Conservation (phyloP, 1,140 invertebrate species). For the Drosophila parabipectinata region DNA sequence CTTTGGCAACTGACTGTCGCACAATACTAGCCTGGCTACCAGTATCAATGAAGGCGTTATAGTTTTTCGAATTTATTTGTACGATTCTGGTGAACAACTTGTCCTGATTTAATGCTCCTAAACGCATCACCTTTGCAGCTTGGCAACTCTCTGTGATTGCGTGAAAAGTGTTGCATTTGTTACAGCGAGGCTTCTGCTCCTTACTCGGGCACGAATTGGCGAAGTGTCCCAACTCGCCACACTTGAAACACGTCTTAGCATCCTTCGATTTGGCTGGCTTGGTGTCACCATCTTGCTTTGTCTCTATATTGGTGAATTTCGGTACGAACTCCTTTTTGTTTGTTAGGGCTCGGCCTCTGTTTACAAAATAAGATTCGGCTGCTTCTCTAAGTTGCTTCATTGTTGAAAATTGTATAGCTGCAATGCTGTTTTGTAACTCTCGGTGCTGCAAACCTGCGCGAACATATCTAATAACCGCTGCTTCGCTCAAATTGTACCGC, state of each 20-base stretch:
- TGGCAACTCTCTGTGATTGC: not conserved
- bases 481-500: not conserved
- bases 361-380: no score
- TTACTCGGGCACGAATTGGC: constrained; percentile 1
- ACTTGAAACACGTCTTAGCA: not conserved
- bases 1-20: not conserved
- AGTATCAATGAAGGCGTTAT: not conserved
- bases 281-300: not conserved
- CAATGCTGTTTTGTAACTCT: not conserved
- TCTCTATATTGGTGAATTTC: not conserved
- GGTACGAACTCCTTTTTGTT: not conserved
- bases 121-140: not conserved
- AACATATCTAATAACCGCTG: not conserved
- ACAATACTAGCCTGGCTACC: not conserved
- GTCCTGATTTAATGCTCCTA: not conserved
- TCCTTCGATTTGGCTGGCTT: not conserved
- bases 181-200: not conserved
- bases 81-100: constrained; percentile 1
- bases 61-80: not conserved
- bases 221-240: not conserved
- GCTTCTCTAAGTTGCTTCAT: no score
- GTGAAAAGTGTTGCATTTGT: constrained; percentile 5
- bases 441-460: not conserved
- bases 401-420: not conserved
- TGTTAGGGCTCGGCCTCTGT: not conserved